Percentiles rank a stretch among this genome's conserved stretches.
These are phyloP conservation scores for Prosapia bicincta DNA, from an alignment of 2,888 invertebrate genomes.

Conservation along the genomic window DNA sequence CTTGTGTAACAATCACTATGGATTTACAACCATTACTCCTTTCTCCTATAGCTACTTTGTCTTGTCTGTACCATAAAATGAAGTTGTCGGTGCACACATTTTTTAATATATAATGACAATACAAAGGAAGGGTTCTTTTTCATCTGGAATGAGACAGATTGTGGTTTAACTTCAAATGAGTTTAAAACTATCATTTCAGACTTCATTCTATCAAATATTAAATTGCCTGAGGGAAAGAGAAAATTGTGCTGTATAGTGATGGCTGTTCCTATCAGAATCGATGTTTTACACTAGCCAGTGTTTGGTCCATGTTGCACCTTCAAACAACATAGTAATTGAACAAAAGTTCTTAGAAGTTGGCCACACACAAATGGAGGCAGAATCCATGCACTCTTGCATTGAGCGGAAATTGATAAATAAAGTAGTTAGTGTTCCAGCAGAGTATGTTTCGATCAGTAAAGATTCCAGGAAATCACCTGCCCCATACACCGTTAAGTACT, in stretches of 20 bases:
- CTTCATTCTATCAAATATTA: too few species aligned
- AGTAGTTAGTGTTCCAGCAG: too few species aligned
- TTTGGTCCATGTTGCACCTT: background rate
- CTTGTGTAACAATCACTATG: too few species aligned
- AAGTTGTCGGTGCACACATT: too few species aligned
- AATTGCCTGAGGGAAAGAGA: too few species aligned
- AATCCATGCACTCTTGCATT: background rate
- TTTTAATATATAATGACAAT: background rate
- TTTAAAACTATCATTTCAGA: background rate
- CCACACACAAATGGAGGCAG: background rate
- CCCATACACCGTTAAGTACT: background rate
- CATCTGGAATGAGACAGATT: background rate
- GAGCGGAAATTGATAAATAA: too few species aligned
- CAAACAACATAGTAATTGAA: background rate
- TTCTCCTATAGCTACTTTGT: too few species aligned
- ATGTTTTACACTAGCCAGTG: background rate
- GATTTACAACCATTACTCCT: too few species aligned
- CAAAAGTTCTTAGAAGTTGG: background rate
- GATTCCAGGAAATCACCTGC: background rate
- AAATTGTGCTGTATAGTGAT: too few species aligned
- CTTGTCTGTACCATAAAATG: too few species aligned
- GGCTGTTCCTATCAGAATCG: too few species aligned
- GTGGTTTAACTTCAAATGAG: background rate
- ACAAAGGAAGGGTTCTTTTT: background rate
- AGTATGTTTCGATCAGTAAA: background rate